Conservation (phyloP, 2,888 invertebrate genomes). For the Galeopsomyia nigrocyanea region DNA sequence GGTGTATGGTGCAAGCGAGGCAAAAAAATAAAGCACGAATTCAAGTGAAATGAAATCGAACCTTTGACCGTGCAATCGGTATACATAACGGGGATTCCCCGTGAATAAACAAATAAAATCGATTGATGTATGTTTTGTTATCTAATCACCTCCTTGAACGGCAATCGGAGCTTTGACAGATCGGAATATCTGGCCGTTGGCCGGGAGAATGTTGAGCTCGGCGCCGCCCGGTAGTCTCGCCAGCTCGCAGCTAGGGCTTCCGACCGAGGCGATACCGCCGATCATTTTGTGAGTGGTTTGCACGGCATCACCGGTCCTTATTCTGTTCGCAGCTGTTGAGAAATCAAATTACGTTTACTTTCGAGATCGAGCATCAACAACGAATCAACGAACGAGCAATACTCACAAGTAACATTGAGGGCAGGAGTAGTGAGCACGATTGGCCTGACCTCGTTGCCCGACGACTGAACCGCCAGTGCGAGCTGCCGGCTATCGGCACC, state of each 20-base stretch:
- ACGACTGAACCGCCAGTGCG: slow-evolving; percentile 67
- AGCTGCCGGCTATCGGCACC: slow-evolving; percentile 65
- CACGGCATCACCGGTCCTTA: slow-evolving; percentile 63
- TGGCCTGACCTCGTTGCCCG: slow-evolving; percentile 65
- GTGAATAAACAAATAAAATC: slow-evolving; percentile 2
- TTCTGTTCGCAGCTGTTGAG: slow-evolving; percentile 64
- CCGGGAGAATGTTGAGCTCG: slow-evolving; percentile 67
- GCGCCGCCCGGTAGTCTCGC: slow-evolving; percentile 68
- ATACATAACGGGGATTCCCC: too few relatives aligned
- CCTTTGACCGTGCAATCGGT: too few relatives aligned
- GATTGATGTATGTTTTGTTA: slow-evolving; percentile 9
- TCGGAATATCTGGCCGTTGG: slow-evolving; percentile 63
- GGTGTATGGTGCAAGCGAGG: slow-evolving; percentile 48
- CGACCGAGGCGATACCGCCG: slow-evolving; percentile 65
- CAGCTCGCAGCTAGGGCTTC: slow-evolving; percentile 65
- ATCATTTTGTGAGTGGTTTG: slow-evolving; percentile 68
- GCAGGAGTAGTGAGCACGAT: slow-evolving; percentile 63
- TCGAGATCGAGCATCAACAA: not conserved
- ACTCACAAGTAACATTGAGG: slow-evolving; percentile 64
- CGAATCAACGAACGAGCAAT: not conserved
- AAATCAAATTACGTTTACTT: too few relatives aligned
- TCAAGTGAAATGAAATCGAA: too few relatives aligned
- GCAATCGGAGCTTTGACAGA: slow-evolving; percentile 61
- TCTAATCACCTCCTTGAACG: slow-evolving; percentile 62
- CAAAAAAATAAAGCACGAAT: not conserved